Conservation (phyloP, 2,888 invertebrate genomes). For the Bruchidius siliquastri region DNA sequence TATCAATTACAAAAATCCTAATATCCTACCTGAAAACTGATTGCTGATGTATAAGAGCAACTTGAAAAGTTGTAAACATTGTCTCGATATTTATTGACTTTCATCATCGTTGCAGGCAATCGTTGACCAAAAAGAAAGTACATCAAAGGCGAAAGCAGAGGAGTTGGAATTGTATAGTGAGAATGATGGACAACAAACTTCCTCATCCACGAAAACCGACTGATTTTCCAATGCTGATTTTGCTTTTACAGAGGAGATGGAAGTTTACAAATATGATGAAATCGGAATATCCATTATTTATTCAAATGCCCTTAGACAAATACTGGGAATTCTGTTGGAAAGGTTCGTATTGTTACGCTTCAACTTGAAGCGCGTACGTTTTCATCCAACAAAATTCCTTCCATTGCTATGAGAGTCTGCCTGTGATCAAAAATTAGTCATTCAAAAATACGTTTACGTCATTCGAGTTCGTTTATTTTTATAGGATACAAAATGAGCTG, state of each 20-base stretch:
- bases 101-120: conserved; percentile 22
- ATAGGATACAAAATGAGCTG: too few species aligned
- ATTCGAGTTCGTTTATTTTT: too few species aligned
- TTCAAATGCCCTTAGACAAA: conserved; percentile 3
- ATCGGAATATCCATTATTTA: conserved; percentile 5
- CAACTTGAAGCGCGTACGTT: too few species aligned
- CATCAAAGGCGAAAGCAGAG: conserved; percentile 15
- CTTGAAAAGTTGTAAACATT: too few species aligned
- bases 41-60: too few species aligned
- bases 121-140: conserved; percentile 25
- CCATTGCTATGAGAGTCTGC: too few species aligned
- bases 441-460: too few species aligned
- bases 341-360: too few species aligned
- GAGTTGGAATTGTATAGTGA: conserved; percentile 14
- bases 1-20: too few species aligned
- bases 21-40: too few species aligned
- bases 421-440: too few species aligned
- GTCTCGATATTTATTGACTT: neutral
- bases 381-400: too few species aligned
- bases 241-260: neutral
- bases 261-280: conserved; percentile 12
- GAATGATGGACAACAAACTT: conserved; percentile 14
- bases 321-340: neutral
- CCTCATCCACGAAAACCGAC: conserved; percentile 22
- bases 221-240: conserved; percentile 19